Evolutionary conservation across 2,113 vertebrate genomes (phyloP), one percentile per base, ranked within the genome.

Genomic region (Otis tarda): DNA sequence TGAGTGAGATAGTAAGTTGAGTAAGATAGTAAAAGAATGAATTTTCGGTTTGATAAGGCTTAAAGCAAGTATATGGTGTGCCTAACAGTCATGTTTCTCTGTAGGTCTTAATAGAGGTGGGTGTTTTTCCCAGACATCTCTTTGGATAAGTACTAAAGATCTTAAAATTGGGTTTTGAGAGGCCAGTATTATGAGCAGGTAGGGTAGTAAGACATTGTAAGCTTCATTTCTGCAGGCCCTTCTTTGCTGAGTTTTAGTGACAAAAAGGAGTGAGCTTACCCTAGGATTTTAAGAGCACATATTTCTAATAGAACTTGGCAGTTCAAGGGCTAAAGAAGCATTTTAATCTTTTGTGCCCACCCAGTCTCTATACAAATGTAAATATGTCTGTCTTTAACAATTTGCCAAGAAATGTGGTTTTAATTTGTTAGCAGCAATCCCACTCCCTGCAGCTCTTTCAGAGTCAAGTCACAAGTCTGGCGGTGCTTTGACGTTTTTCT

Each of bases 381-480:
- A 98, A 98, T 98, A 98, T 93, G 89, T 97, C 95, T 97, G 95
- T 89, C 96, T 97, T 97, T 87, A 96, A 96, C 96, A 96, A 97
- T 97, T 96, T 97, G 97, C 97, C 97, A 97, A 95, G 97, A 95
- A 98, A 98, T 98, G 97, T 98, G 98, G 95, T 98, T 98, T 98
- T 97, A 97, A 98, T 98, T 98, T 98, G 94, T 96, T 94, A 97
- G 95, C 94, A 88, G 91, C 59, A 64, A 94, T 70, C 85, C 94
- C 87, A 92, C 91, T 96, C 93, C 89, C 90, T 90, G 95, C 91
- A 93, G 83, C 74, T 84, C 92, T 92, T 89, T 93, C 49, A 77
- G 93, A 94, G 70, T 60, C 25, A 87, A 97, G 88, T 95, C 84
- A 80, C 95, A 93, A 95, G 91, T 95, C 96, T 96, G 95, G 79